Evolutionary conservation across 2,797 vertebrate species (phyloP), one percentile per base, ranked within the genome.

Genomic region (Helostoma temminkii): DNA sequence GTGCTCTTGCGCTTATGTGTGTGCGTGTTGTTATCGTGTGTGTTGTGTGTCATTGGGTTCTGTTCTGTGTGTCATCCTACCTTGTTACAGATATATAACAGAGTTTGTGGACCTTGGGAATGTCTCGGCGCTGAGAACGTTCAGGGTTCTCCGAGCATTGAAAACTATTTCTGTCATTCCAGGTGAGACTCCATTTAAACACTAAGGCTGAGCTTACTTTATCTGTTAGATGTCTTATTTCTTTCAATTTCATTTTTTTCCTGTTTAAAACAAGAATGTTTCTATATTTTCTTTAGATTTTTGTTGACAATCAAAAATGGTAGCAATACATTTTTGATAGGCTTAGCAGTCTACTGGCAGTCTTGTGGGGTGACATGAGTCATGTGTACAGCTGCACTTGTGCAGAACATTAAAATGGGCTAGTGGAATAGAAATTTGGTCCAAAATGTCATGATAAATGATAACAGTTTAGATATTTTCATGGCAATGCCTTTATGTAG

Each of bases 101-200:
- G 97, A 99, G 95, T 99, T 99, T 98, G 97, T 99, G 96, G 98
- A 99, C 95, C 96, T 99, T 93, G 98, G 98, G 91, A 99, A 99
- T 98, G 98, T 99, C 94, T 99, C 98, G 94, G 98, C 98, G 94
- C 95, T 99, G 95, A 99, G 98, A 99, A 99, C 98, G 93, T 99
- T 99, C 97, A 98, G 98, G 96, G 98, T 99, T 98, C 97, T 99
- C 95, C 97, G 98, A 98, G 98, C 98, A 94, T 96, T 99, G 96
- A 99, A 99, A 98, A 99, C 98, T 93, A 98, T 99, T 96, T 98
- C 98, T 97, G 98, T 99, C 92, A 99, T 99, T 96, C 98, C 98
- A 99, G 98, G 98, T 99, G 97, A 99, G 98, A 96, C 92, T 89
- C 93, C 90, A 86, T 93, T 96, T 95, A 93, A 92, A 94, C 95